Conservation (phyloP, 2,797 vertebrate species). For the Siniperca scherzeri region DNA sequence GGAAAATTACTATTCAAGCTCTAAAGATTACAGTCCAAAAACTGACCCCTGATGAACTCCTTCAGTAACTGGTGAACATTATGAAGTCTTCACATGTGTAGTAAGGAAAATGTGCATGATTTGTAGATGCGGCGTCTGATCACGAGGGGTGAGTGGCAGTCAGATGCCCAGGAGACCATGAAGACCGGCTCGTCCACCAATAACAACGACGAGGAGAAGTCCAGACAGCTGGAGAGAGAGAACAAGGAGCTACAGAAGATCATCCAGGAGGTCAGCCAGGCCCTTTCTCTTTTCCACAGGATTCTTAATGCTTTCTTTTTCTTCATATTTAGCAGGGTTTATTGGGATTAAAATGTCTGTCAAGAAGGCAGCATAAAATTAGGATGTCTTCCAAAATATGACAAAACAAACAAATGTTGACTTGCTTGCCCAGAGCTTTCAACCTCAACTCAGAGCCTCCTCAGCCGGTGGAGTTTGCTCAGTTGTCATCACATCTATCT, state of each 20-base stretch:
- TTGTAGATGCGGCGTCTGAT: conserved; percentile 92
- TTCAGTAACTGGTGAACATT: background rate
- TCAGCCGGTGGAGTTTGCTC: background rate
- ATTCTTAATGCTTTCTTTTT: background rate
- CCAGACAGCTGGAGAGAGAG: conserved; percentile 91
- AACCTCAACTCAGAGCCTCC: background rate
- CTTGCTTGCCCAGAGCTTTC: background rate
- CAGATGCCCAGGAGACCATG: conserved; percentile 93
- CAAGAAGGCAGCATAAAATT: background rate
- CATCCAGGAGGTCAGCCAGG: conserved; percentile 88
- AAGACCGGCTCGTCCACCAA: conserved; percentile 94
- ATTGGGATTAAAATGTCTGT: background rate
- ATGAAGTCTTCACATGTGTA: background rate
- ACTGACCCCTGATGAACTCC: background rate
- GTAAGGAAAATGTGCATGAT: conserved; percentile 1
- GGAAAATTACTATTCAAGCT: background rate
- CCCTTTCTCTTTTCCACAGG: background rate
- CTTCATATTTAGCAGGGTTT: background rate
- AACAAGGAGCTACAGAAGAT: conserved; percentile 94
- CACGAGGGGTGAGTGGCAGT: conserved; percentile 94
- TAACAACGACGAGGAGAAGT: conserved; percentile 95
- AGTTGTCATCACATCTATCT: background rate
- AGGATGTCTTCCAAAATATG: background rate
- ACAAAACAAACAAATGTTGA: background rate
- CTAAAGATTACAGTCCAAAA: background rate